These are phyloP conservation scores for Podiceps cristatus DNA, from an alignment of 2,113 vertebrate species.

Conservation along the genomic window DNA sequence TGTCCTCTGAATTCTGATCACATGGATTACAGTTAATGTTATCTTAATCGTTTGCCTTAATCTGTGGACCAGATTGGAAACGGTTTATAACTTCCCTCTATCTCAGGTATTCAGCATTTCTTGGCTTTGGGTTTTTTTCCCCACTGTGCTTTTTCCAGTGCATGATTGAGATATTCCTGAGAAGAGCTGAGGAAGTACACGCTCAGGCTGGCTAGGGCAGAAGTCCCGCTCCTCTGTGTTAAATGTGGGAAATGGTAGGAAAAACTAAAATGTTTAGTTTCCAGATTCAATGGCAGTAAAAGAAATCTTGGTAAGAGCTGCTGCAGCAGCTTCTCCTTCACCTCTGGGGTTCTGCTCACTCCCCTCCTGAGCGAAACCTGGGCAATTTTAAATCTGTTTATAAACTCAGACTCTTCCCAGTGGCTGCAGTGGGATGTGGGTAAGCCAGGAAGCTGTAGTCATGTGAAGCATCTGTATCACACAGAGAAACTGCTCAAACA, in stretches of 20 bases:
- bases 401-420: not conserved
- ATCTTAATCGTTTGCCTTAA: constrained; percentile 25
- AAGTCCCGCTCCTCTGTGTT: not conserved
- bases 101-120: not conserved
- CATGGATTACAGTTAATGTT: not conserved
- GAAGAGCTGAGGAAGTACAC: not conserved
- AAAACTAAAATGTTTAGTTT: not conserved
- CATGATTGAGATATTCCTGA: fast-evolving
- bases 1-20: constrained; percentile 5
- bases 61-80: not conserved
- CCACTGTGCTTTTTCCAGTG: not conserved
- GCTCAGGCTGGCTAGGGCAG: not conserved
- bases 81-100: not conserved
- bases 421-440: fast-evolving
- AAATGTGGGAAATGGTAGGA: fast-evolving
- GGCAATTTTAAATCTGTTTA: not conserved
- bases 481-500: not conserved
- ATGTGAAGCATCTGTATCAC: not conserved
- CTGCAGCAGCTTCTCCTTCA: not conserved
- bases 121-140: not conserved
- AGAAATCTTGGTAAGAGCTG: not conserved
- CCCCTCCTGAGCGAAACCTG: not conserved
- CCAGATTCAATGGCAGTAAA: not conserved
- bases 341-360: not conserved
- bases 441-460: not conserved